Percentiles rank a stretch among this genome's conserved stretches.
phyloP scores from a whole-genome alignment of 30 jellyfish, hydroid and myxozoan species.

The Chrysaora quinquecirrha region DNA sequence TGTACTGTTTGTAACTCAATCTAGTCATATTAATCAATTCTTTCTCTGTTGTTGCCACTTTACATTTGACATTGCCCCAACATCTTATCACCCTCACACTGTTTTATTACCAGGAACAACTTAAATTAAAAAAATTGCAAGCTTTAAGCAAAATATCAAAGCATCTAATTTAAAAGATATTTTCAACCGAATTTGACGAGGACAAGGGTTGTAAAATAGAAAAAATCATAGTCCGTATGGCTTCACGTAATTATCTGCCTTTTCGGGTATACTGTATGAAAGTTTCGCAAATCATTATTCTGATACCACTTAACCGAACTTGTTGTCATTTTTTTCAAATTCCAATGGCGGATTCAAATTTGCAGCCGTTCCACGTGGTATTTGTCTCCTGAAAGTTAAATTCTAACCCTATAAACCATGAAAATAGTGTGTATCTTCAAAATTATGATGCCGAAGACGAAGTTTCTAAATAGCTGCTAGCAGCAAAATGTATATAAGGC shows the following conservation, averaged over 20 bases:
- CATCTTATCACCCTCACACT: too few species aligned
- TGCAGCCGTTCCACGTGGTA: constrained; percentile 6
- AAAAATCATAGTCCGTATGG: constrained; percentile 3
- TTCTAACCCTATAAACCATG: not conserved
- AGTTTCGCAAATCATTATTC: not conserved
- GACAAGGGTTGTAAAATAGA: too few species aligned
- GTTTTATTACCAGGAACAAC: too few species aligned
- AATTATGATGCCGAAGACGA: not conserved
- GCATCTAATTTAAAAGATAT: too few species aligned
- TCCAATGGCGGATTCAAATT: constrained; percentile 11
- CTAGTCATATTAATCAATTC: too few species aligned
- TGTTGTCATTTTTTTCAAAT: constrained; percentile 13
- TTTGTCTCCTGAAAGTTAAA: not conserved
- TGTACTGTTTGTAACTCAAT: too few species aligned
- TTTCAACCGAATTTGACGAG: too few species aligned
- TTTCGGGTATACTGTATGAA: not conserved
- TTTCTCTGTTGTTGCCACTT: too few species aligned
- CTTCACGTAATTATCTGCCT: not conserved
- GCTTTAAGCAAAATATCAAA: too few species aligned
- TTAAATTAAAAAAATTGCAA: too few species aligned
- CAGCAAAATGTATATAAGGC: not conserved
- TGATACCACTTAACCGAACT: not conserved
- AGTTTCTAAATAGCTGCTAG: not conserved
- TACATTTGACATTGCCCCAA: too few species aligned
- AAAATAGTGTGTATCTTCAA: too few species aligned